phyloP scores from a whole-genome alignment of 2,797 vertebrate species.

The Tokudaia muenninki region DNA sequence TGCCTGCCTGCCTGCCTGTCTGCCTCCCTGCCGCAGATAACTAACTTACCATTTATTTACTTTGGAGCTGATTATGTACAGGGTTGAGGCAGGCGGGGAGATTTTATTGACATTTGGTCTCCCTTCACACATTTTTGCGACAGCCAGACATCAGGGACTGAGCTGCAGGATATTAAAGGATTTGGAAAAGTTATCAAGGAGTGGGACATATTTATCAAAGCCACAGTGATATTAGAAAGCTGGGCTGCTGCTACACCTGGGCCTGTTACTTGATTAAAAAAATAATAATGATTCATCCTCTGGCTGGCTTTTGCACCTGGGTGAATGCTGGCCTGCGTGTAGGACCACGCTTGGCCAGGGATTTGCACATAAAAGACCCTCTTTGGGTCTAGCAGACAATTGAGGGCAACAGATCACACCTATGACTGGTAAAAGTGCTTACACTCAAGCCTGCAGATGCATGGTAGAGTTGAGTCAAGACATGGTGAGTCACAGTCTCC shows the following conservation, averaged over 20 bases:
- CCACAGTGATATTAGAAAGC: conserved; percentile 86
- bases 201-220: conserved; percentile 88
- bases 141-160: conserved; percentile 80
- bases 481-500: conserved; percentile 36
- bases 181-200: conserved; percentile 88
- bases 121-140: conserved; percentile 84
- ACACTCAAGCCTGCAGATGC: neutral
- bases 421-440: neutral
- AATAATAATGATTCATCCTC: conserved; percentile 85
- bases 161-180: conserved; percentile 86
- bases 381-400: conserved; percentile 60
- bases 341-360: conserved; percentile 74
- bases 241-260: conserved; percentile 78
- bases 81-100: conserved; percentile 77
- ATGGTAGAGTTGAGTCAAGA: conserved; percentile 9
- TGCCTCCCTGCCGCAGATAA: conserved; percentile 65
- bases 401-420: conserved; percentile 53
- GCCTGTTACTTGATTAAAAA: conserved; percentile 88
- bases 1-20: conserved; percentile 38
- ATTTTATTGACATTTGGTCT: conserved; percentile 87
- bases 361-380: conserved; percentile 75
- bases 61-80: conserved; percentile 82
- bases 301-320: conserved; percentile 79
- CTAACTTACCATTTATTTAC: conserved; percentile 79
- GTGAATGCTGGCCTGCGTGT: conserved; percentile 74